Percentiles rank a stretch among this genome's conserved stretches.
Evolutionary conservation across 2,797 vertebrate genomes (phyloP).

Genomic region (Threskiornis aethiopicus): DNA sequence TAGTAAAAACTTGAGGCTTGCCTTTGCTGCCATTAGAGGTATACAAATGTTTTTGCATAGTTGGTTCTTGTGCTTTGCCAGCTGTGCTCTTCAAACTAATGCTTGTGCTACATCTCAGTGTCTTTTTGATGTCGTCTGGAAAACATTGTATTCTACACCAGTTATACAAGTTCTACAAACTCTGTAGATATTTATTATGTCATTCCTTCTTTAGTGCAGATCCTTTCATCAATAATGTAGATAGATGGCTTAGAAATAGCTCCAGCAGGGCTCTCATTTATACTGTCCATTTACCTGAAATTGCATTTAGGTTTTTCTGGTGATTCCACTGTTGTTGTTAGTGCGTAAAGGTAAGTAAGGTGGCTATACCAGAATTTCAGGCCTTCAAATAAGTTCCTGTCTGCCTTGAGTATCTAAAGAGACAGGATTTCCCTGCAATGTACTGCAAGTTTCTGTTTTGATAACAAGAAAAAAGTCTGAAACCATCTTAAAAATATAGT

Average conservation of each 20-base stretch:
- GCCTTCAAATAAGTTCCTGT: background rate
- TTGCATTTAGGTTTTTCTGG: background rate
- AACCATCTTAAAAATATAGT: background rate
- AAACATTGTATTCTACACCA: background rate
- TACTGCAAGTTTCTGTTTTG: background rate
- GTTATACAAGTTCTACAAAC: background rate
- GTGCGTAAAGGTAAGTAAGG: background rate
- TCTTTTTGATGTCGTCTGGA: constrained; percentile 1
- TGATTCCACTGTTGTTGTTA: background rate
- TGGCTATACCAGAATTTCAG: background rate
- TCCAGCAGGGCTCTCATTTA: background rate
- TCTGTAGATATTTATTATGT: background rate
- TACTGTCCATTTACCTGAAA: background rate
- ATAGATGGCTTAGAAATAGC: background rate
- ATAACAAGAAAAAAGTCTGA: background rate
- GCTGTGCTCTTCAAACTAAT: background rate
- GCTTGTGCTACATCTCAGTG: background rate
- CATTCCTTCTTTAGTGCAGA: background rate
- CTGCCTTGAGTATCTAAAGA: background rate
- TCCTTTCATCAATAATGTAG: constrained; percentile 27
- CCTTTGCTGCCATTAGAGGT: background rate
- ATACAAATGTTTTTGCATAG: background rate
- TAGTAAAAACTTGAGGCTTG: background rate
- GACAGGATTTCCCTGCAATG: background rate
- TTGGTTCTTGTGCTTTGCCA: background rate